These are phyloP conservation scores for Iguana delicatissima DNA, from an alignment of 2,797 vertebrate species.

Conservation along the genomic window DNA sequence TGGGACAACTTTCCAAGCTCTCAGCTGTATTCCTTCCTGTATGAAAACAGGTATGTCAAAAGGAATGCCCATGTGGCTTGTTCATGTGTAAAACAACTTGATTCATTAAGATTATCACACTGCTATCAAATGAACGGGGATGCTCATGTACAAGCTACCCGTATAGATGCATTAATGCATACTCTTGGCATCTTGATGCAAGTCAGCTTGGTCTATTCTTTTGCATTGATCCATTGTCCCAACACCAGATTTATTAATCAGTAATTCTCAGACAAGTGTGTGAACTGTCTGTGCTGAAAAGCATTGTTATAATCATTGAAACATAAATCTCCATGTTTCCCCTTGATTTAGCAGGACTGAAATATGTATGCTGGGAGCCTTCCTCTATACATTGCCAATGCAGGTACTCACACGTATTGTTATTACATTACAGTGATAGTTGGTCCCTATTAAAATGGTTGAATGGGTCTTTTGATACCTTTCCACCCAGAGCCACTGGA, in stretches of 20 bases:
- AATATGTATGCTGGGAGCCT: neutral
- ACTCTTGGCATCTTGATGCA: neutral
- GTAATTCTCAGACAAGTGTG: neutral
- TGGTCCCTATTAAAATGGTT: neutral
- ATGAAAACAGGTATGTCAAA: neutral
- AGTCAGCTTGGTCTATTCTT: neutral
- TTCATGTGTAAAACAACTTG: neutral
- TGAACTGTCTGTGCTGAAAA: neutral
- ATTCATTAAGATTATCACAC: neutral
- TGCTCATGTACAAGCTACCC: neutral
- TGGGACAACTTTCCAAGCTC: neutral
- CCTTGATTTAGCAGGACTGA: no score
- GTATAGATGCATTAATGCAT: neutral
- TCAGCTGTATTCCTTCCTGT: neutral
- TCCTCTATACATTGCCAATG: neutral
- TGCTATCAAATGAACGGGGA: neutral
- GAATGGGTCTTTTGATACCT: neutral
- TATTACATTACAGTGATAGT: neutral
- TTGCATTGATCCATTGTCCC: neutral
- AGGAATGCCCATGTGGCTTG: neutral
- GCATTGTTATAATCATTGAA: neutral
- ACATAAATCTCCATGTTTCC: neutral
- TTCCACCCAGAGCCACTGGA: neutral
- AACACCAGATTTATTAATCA: neutral
- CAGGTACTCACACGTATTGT: neutral